These are phyloP conservation scores for Drosophila antonietae DNA, from an alignment of 2,888 invertebrate genomes.

Conservation along the genomic window DNA sequence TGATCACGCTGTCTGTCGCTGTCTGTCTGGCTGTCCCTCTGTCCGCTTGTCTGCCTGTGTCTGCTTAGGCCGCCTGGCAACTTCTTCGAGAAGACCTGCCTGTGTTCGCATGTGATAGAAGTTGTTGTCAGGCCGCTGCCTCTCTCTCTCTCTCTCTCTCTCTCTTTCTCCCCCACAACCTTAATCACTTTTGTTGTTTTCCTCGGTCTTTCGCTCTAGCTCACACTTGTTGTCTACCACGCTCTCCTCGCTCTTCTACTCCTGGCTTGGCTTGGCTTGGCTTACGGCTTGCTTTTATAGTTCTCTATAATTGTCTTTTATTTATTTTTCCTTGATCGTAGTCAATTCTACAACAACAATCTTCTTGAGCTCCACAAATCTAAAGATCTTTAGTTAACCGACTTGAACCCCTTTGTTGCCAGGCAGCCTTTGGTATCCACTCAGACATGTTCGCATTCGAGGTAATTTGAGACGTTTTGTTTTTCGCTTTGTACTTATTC, in stretches of 20 bases:
- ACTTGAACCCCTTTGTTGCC: slow-evolving; percentile 55
- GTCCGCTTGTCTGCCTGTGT: slow-evolving; percentile 23
- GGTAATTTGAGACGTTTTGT: slow-evolving; percentile 59
- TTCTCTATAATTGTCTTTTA: slow-evolving; percentile 53
- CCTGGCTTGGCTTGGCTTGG: slow-evolving; percentile 1
- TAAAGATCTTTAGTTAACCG: slow-evolving; percentile 11
- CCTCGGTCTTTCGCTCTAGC: background rate
- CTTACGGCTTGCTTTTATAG: slow-evolving; percentile 42
- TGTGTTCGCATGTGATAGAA: slow-evolving; percentile 31
- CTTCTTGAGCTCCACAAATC: slow-evolving; percentile 6
- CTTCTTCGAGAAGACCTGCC: slow-evolving; percentile 62
- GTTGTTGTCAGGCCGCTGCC: background rate
- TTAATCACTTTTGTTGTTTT: too few species aligned
- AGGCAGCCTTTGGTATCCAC: slow-evolving; percentile 36
- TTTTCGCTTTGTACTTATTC: slow-evolving; percentile 18
- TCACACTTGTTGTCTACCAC: background rate
- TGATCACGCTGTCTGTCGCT: slow-evolving; percentile 5
- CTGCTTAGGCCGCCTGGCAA: slow-evolving; percentile 52
- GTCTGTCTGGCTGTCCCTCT: slow-evolving; percentile 1
- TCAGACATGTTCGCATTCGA: slow-evolving; percentile 13
- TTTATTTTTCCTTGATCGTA: slow-evolving; percentile 53
- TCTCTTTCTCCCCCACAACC: background rate
- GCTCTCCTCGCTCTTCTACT: background rate
- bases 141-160: background rate
- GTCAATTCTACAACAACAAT: slow-evolving; percentile 8